Conservation (phyloP, 2,113 vertebrate genomes). For the Centropus unirufus region DNA sequence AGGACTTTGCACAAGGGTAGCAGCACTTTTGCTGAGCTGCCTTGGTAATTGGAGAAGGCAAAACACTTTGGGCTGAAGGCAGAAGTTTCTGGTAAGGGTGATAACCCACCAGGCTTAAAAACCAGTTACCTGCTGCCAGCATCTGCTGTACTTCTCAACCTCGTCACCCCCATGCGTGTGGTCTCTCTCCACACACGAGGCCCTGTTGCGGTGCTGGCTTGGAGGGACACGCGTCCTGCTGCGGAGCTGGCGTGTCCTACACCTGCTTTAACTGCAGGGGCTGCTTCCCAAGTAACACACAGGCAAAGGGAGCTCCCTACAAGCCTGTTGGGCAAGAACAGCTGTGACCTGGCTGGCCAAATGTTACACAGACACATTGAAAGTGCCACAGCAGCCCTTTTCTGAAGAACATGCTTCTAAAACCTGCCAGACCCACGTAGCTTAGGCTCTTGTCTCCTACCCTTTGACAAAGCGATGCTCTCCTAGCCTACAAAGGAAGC, state of each 20-base stretch:
- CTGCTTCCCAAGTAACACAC: background rate
- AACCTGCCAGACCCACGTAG: background rate
- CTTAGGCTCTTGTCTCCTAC: background rate
- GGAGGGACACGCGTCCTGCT: background rate
- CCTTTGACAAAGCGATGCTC: conserved; percentile 4
- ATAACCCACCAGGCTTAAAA: background rate
- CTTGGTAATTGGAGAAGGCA: conserved; percentile 9
- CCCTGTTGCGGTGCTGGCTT: background rate
- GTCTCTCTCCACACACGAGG: background rate
- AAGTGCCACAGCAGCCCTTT: background rate
- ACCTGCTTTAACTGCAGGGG: background rate
- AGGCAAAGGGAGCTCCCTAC: background rate
- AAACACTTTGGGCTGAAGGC: background rate
- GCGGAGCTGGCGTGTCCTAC: background rate
- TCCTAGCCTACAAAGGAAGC: conserved; percentile 27
- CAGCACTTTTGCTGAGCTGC: background rate
- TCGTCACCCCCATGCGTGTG: rapidly evolving
- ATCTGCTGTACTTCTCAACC: background rate
- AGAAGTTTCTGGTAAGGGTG: background rate
- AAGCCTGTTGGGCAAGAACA: background rate
- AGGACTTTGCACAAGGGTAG: background rate
- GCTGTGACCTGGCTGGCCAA: background rate
- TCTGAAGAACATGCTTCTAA: background rate
- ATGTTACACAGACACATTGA: background rate
- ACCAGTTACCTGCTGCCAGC: background rate